These are phyloP conservation scores for Pseudopleuronectes americanus DNA, from an alignment of 2,797 vertebrate species.

Conservation along the genomic window DNA sequence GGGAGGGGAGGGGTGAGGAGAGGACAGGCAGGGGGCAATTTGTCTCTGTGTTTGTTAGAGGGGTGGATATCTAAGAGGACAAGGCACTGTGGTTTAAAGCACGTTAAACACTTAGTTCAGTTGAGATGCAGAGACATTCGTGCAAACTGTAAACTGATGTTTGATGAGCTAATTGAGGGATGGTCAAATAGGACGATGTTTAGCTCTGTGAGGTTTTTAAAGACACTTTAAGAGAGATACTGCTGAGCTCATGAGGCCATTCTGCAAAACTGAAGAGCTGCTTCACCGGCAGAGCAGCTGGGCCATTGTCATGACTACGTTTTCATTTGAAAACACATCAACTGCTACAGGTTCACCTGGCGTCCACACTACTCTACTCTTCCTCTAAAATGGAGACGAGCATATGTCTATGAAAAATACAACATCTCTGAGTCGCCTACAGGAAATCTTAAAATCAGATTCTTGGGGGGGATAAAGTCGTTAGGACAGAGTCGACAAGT, in stretches of 20 bases:
- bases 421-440: not conserved
- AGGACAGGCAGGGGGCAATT: conserved; percentile 24
- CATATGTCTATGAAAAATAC: not conserved
- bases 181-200: not conserved
- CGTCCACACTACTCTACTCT: too few species aligned
- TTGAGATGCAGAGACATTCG: not conserved
- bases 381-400: not conserved
- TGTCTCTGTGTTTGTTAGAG: conserved; percentile 35
- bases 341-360: too few species aligned
- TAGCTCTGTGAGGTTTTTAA: not conserved
- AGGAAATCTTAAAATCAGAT: conserved; percentile 2
- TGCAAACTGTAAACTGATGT: not conserved
- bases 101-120: conserved; percentile 11
- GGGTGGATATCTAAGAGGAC: conserved; percentile 25
- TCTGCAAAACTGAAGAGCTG: conserved; percentile 4
- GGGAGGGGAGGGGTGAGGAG: not conserved
- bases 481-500: too few species aligned
- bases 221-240: not conserved
- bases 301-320: not conserved
- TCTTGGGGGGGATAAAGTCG: too few species aligned
- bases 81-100: conserved; percentile 20
- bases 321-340: too few species aligned
- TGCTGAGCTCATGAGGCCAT: not conserved
- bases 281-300: conserved; percentile 19
- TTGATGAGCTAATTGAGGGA: not conserved